A percentile compares a stretch with the other conserved stretches of the same genome.
Conservation (phyloP, 2,113 vertebrate genomes). For the Tetraodon nigroviridis region DNA sequence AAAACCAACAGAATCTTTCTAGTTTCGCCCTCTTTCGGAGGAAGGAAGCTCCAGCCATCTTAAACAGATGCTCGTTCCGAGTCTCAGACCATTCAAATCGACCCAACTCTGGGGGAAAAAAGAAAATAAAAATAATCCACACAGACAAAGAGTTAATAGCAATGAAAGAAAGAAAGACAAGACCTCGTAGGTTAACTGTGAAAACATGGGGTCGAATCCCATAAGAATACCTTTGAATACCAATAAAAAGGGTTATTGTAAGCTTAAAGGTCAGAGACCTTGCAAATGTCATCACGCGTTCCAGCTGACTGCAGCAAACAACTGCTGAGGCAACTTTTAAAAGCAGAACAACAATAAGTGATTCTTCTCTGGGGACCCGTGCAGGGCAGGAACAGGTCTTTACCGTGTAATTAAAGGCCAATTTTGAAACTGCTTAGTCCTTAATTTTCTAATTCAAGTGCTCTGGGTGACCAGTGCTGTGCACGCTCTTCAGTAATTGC, state of each 20-base stretch:
- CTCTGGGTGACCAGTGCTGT: constrained; percentile 55
- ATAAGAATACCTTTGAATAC: constrained; percentile 23
- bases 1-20: constrained; percentile 7
- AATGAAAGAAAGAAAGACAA: too few species aligned
- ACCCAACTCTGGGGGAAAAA: background rate
- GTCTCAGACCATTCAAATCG: too few species aligned
- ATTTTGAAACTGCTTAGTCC: constrained; percentile 30
- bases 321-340: background rate
- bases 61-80: too few species aligned
- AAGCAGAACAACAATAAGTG: background rate
- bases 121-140: background rate
- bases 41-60: background rate
- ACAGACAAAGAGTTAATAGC: background rate
- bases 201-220: constrained; percentile 23
- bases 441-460: constrained; percentile 30
- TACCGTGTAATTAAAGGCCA: constrained; percentile 31
- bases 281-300: too few species aligned
- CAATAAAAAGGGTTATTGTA: background rate
- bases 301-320: background rate
- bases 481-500: constrained; percentile 58
- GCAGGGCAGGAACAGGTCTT: background rate
- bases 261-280: too few species aligned
- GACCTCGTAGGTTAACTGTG: constrained; percentile 4
- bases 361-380: background rate
- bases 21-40: constrained; percentile 36